These are phyloP conservation scores for Drosophila azteca DNA, from an alignment of 1,140 invertebrate genomes.

Conservation along the genomic window DNA sequence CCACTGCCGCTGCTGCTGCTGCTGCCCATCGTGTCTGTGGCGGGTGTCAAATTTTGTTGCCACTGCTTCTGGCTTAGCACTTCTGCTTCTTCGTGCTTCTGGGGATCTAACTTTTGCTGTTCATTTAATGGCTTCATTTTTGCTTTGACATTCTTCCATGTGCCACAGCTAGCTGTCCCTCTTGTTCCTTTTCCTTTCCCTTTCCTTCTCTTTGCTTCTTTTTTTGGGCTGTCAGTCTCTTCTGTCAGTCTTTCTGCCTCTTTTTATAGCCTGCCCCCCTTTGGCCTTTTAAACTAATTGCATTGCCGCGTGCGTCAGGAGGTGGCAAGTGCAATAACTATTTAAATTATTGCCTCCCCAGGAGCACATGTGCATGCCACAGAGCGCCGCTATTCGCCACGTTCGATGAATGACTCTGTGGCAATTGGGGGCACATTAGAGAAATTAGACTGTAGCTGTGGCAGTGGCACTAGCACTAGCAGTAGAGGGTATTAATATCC, in stretches of 20 bases:
- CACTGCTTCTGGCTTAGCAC: slow-evolving; percentile 51
- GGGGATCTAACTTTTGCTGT: slow-evolving; percentile 67
- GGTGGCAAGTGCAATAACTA: slow-evolving; percentile 76
- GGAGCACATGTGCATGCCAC: slow-evolving; percentile 28
- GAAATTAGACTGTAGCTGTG: too few relatives aligned
- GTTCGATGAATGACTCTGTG: slow-evolving; percentile 24
- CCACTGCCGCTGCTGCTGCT: too few relatives aligned
- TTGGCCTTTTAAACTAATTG: slow-evolving; percentile 78
- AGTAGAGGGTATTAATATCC: too few relatives aligned
- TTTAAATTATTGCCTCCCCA: slow-evolving; percentile 71
- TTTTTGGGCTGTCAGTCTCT: slow-evolving; percentile 65
- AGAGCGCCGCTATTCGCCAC: slow-evolving; percentile 22
- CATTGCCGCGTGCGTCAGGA: slow-evolving; percentile 60
- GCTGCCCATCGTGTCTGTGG: slow-evolving; percentile 29
- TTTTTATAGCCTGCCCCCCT: slow-evolving; percentile 39
- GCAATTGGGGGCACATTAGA: background rate
- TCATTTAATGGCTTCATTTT: slow-evolving; percentile 80
- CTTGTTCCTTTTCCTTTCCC: too few relatives aligned
- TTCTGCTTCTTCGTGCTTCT: slow-evolving; percentile 28
- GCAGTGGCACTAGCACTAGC: background rate
- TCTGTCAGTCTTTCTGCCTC: slow-evolving; percentile 20
- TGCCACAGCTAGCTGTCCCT: slow-evolving; percentile 35
- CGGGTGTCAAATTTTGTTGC: slow-evolving; percentile 76
- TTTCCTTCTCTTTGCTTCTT: background rate
- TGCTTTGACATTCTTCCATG: slow-evolving; percentile 78